Evolutionary conservation across 2,888 invertebrate genomes (phyloP).

Genomic region (Campoplex nolae): DNA sequence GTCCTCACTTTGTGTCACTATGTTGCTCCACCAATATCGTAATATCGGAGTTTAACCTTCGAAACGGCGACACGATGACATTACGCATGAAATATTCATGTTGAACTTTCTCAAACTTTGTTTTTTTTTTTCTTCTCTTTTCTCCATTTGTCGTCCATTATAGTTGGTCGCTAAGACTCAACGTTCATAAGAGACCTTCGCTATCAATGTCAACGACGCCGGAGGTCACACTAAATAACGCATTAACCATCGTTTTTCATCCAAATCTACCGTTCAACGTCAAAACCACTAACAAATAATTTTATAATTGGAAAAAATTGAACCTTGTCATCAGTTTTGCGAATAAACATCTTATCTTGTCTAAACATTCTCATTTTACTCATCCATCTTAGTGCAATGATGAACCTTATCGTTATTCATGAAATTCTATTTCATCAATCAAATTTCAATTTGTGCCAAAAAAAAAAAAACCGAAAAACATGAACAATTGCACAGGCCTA

Average conservation of each 20-base stretch:
- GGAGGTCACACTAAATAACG: slow-evolving; percentile 41
- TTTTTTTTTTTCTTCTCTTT: slow-evolving; percentile 2
- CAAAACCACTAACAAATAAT: background rate
- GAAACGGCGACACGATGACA: slow-evolving; percentile 28
- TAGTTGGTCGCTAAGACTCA: slow-evolving; percentile 30
- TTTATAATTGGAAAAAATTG: background rate
- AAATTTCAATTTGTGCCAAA: background rate
- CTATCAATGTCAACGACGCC: slow-evolving; percentile 39
- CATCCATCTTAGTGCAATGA: slow-evolving; percentile 46
- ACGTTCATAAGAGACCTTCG: slow-evolving; percentile 66
- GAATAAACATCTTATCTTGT: slow-evolving; percentile 33
- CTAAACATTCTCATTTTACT: slow-evolving; percentile 37
- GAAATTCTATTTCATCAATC: background rate
- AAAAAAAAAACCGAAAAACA: background rate
- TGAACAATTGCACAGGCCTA: slow-evolving; percentile 90
- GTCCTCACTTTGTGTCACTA: background rate
- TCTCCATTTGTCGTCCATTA: slow-evolving; percentile 36
- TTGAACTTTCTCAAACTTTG: slow-evolving; percentile 65
- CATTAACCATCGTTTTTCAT: slow-evolving; percentile 47
- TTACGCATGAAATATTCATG: slow-evolving; percentile 61
- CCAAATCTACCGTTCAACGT: background rate
- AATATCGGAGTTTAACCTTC: slow-evolving; percentile 46
- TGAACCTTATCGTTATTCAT: background rate
- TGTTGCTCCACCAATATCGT: background rate
- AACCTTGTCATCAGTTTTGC: background rate